Base-by-base conservation (phyloP, 2,888 invertebrate species). In the Dicycla oo region DNA sequence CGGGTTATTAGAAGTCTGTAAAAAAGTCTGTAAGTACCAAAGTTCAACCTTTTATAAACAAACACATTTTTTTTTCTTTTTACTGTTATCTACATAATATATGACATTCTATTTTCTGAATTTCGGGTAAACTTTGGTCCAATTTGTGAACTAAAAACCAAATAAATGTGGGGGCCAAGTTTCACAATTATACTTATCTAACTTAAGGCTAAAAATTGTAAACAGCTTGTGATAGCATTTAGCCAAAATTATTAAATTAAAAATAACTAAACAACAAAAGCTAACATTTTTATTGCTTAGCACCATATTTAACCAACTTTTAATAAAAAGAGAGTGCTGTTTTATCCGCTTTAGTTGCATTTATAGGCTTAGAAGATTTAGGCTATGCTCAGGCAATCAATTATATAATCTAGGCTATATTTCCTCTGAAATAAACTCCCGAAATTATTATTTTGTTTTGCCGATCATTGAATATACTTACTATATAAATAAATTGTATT, bases 271-370 rank as follows among this genome's bases (percentile, higher is more conserved):
- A 86, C 80, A 85, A 85, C 72, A 66, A 75, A 82, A 85, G 79
- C 77, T 83, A 81, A 82, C 78, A 84, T 78, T 84, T 86, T 78
- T 73, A 82, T 88, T 83, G 84, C 88, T 89, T 91, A 91, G 91
- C 91, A 91, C 91, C 91, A 90, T 88, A 83, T 85, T 84, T 85
- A 85, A 69, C 75, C 72, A 57, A 75, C 78, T 73, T 70, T 82
- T 78, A 70, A 54, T 60, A 34, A 67, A 40, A 71, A 71, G 20
- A 61, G 34, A 23, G 60, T 63, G 61, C 66, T 71, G 58, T 68
- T 78, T 45, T 65, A 70, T 49, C 3, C 13, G 18, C 11, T 60
- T 49, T 18, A 34, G 13, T n/a, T 68, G 13, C 4, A 34, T 56
- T 30, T 68, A 68, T 63, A 38, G 49, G 47, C 34, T 45, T 47